A percentile compares a stretch with the other conserved stretches of the same genome.
phyloP scores from a whole-genome alignment of 2,113 vertebrate genomes.

The Cephalopholis sonnerati region DNA sequence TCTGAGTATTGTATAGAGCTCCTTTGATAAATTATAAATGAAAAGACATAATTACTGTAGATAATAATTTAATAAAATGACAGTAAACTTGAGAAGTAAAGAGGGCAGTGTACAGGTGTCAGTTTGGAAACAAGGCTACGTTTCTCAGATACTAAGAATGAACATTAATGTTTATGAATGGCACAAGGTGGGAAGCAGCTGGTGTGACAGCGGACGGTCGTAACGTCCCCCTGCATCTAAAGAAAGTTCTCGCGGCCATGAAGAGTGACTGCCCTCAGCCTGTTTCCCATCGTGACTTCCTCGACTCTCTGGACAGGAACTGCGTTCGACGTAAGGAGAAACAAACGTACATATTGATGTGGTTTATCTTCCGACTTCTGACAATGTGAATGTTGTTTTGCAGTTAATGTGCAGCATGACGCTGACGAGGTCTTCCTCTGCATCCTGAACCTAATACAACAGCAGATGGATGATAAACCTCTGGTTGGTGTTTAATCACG shows the following conservation, averaged over 20 bases:
- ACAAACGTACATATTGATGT: neutral
- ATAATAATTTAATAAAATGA: too few species aligned
- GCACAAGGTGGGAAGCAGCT: conserved; percentile 72
- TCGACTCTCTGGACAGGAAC: conserved; percentile 78
- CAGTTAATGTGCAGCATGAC: conserved; percentile 79
- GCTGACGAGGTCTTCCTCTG: conserved; percentile 83
- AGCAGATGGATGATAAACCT: conserved; percentile 73
- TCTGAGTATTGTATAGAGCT: too few species aligned
- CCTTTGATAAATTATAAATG: too few species aligned
- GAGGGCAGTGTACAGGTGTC: too few species aligned
- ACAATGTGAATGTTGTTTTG: conserved; percentile 1
- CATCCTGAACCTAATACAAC: conserved; percentile 75
- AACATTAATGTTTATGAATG: conserved; percentile 23
- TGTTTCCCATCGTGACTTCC: conserved; percentile 64
- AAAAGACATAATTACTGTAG: too few species aligned
- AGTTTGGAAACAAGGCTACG: neutral
- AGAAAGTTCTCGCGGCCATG: conserved; percentile 68
- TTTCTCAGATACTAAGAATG: neutral
- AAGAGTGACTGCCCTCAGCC: conserved; percentile 31
- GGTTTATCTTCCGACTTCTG: neutral
- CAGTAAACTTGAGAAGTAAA: too few species aligned
- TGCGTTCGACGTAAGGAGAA: conserved; percentile 68
- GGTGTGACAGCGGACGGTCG: fast-evolving
- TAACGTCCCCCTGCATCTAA: conserved; percentile 76
- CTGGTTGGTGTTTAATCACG: conserved; percentile 65